Conservation (phyloP, 2,797 vertebrate species). For the Sarcoramphus papa region DNA sequence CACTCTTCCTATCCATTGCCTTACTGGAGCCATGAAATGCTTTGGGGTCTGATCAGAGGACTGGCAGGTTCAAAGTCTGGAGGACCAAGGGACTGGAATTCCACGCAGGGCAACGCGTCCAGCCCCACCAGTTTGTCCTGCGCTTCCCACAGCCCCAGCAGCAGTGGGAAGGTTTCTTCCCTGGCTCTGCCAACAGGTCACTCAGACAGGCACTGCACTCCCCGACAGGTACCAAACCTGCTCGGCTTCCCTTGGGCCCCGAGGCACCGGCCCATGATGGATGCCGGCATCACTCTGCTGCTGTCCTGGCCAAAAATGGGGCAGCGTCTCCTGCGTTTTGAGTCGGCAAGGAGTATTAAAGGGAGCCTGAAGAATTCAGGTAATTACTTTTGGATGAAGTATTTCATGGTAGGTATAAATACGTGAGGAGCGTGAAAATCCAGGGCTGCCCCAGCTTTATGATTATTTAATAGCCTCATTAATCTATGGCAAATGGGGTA, state of each 20-base stretch:
- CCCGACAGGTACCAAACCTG: background rate
- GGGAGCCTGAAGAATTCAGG: background rate
- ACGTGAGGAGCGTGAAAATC: background rate
- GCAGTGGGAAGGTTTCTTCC: background rate
- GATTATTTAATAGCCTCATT: constrained; percentile 49
- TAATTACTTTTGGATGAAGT: constrained; percentile 35
- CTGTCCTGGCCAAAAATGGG: background rate
- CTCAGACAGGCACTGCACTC: background rate
- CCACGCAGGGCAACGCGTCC: background rate
- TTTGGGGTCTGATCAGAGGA: background rate
- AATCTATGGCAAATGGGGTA: constrained; percentile 31
- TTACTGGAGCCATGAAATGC: background rate
- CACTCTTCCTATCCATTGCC: background rate
- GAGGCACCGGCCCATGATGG: fast-evolving
- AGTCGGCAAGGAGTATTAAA: background rate
- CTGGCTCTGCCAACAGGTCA: background rate
- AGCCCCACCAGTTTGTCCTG: background rate
- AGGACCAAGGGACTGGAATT: background rate
- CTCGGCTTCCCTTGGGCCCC: background rate
- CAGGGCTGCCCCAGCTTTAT: background rate
- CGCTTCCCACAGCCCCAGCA: background rate
- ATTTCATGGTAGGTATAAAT: constrained; percentile 20
- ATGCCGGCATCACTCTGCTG: background rate
- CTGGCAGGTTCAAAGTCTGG: background rate
- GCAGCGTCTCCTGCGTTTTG: background rate